These are phyloP conservation scores for Eurypyga helias DNA, from an alignment of 2,113 vertebrate species.

Conservation along the genomic window DNA sequence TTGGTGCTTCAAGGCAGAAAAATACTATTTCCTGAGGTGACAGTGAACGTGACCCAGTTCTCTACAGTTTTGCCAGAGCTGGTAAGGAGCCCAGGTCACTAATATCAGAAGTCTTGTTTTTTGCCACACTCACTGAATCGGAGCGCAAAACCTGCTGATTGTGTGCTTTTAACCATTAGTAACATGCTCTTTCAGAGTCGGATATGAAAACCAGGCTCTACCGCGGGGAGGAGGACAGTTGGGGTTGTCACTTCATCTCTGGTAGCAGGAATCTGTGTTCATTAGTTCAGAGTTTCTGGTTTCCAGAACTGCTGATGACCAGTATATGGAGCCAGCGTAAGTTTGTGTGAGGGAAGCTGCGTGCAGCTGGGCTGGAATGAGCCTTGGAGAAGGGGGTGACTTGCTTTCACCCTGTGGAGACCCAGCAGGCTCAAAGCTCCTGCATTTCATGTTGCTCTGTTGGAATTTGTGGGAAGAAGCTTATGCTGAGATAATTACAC, in stretches of 20 bases:
- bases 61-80: conserved; percentile 5
- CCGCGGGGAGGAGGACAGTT: not conserved
- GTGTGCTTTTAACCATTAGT: not conserved
- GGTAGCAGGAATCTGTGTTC: not conserved
- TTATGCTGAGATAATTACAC: not conserved
- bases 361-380: not conserved
- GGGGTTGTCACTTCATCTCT: not conserved
- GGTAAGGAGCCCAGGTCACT: conserved; percentile 18
- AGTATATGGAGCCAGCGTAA: not conserved
- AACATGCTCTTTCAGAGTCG: rapidly evolving
- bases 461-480: not conserved
- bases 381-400: not conserved
- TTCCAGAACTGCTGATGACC: not conserved
- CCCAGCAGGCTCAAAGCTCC: not conserved
- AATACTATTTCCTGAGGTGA: conserved; percentile 33
- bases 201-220: not conserved
- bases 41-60: not conserved
- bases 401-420: not conserved
- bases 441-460: not conserved
- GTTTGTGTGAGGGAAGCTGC: not conserved
- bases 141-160: not conserved
- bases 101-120: not conserved
- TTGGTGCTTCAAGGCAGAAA: conserved; percentile 15
- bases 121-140: not conserved
- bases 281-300: not conserved